phyloP scores from a whole-genome alignment of 2,888 invertebrate genomes.

The Nipponacmea schrenckii region DNA sequence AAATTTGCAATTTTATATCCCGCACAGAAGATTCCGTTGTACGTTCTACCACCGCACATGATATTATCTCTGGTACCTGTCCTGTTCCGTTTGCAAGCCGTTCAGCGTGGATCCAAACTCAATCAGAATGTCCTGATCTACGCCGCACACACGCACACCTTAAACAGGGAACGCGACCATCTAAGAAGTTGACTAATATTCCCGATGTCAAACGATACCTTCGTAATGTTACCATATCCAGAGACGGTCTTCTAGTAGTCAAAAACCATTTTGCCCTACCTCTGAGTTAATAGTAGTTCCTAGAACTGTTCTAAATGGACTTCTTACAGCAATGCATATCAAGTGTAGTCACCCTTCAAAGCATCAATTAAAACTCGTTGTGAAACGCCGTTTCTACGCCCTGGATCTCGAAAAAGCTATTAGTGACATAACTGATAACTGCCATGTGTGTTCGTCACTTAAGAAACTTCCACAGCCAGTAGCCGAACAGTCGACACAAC shows the following conservation, averaged over 20 bases:
- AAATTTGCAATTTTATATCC: too few relatives aligned
- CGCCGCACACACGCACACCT: conserved; percentile 31
- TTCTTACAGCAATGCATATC: conserved; percentile 35
- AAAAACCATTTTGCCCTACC: conserved; percentile 16
- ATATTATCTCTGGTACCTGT: too few relatives aligned
- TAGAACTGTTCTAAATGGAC: conserved; percentile 31
- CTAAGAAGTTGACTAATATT: conserved; percentile 10
- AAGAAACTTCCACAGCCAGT: conserved; percentile 11
- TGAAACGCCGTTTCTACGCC: conserved; percentile 34
- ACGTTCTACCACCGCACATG: too few relatives aligned
- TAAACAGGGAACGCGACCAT: conserved; percentile 26
- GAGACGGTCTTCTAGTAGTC: conserved; percentile 29
- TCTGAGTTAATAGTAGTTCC: conserved; percentile 37
- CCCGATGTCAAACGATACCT: too few relatives aligned
- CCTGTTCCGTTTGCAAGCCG: too few relatives aligned
- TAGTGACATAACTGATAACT: conserved; percentile 10
- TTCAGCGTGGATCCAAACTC: too few relatives aligned
- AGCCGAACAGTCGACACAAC: neutral
- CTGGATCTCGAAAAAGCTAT: conserved; percentile 35
- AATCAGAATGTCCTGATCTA: neutral
- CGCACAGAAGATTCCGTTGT: too few relatives aligned
- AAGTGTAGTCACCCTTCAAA: conserved; percentile 32
- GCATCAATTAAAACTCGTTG: conserved; percentile 28
- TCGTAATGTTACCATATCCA: conserved; percentile 13
- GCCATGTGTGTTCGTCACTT: conserved; percentile 26